These are phyloP conservation scores for Danio albolineatus DNA, from an alignment of 2,797 vertebrate genomes.

Conservation along the genomic window DNA sequence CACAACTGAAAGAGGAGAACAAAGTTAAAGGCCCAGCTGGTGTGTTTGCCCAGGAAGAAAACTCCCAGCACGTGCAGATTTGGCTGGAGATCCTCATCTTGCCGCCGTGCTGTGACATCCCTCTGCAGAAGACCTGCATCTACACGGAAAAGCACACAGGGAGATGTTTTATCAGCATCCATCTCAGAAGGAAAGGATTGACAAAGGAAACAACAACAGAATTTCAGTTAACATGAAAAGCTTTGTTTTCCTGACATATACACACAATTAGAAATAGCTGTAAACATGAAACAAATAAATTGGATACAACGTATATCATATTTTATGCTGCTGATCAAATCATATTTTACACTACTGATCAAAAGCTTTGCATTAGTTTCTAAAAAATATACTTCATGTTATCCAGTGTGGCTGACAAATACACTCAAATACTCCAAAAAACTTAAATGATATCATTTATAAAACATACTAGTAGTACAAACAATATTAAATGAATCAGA, in stretches of 20 bases:
- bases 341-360: neutral
- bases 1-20: conserved; percentile 80
- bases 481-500: too few relatives aligned
- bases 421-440: too few relatives aligned
- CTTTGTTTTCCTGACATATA: neutral
- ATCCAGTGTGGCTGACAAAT: too few relatives aligned
- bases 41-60: conserved; percentile 74
- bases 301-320: neutral
- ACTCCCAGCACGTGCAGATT: conserved; percentile 75
- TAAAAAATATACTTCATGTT: too few relatives aligned
- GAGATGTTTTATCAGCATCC: neutral
- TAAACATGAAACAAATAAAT: neutral
- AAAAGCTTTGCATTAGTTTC: neutral
- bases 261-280: too few relatives aligned
- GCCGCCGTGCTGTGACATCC: conserved; percentile 43
- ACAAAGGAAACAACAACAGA: neutral
- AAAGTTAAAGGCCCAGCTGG: conserved; percentile 75
- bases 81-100: conserved; percentile 65
- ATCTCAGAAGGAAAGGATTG: neutral
- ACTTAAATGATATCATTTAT: too few relatives aligned
- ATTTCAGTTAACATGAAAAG: neutral
- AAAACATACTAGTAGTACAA: too few relatives aligned
- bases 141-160: conserved; percentile 57
- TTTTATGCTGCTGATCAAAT: neutral
- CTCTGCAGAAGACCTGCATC: conserved; percentile 71